Evolutionary conservation across 2,888 invertebrate species (phyloP).

Genomic region (Phengaris alcon): DNA sequence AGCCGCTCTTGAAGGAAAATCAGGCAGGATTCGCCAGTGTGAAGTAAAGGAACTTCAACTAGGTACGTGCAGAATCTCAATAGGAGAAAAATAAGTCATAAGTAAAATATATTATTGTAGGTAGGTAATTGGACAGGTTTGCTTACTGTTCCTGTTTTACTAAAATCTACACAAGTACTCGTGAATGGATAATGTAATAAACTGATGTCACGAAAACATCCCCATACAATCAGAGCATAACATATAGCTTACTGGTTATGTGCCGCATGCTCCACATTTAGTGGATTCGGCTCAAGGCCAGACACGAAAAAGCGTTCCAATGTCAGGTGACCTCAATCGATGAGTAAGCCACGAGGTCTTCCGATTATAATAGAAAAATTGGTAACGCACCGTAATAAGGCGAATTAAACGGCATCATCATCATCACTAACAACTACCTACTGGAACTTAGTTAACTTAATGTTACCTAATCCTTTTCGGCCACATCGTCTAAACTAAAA

Average conservation of each 20-base stretch:
- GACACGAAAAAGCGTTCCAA: constrained; percentile 24
- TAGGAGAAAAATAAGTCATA: not conserved
- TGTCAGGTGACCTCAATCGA: constrained; percentile 29
- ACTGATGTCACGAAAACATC: no score
- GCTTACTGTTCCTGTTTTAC: not conserved
- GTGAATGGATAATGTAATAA: no score
- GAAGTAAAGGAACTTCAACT: no score
- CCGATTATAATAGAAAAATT: constrained; percentile 20
- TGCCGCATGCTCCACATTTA: constrained; percentile 18
- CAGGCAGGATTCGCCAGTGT: no score
- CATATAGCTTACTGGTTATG: no score
- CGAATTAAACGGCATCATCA: not conserved
- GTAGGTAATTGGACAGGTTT: not conserved
- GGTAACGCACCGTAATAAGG: not conserved
- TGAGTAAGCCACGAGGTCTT: constrained; percentile 27
- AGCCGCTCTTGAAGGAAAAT: no score
- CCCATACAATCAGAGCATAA: no score
- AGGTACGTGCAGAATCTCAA: not conserved
- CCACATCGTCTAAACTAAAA: constrained; percentile 7
- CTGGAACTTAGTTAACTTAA: not conserved
- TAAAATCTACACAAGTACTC: no score
- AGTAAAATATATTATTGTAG: not conserved
- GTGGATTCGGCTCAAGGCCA: constrained; percentile 26
- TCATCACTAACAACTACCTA: not conserved
- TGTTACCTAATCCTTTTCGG: not conserved